Conservation (phyloP, 2,113 vertebrate species). For the Planiliza haematocheilus region DNA sequence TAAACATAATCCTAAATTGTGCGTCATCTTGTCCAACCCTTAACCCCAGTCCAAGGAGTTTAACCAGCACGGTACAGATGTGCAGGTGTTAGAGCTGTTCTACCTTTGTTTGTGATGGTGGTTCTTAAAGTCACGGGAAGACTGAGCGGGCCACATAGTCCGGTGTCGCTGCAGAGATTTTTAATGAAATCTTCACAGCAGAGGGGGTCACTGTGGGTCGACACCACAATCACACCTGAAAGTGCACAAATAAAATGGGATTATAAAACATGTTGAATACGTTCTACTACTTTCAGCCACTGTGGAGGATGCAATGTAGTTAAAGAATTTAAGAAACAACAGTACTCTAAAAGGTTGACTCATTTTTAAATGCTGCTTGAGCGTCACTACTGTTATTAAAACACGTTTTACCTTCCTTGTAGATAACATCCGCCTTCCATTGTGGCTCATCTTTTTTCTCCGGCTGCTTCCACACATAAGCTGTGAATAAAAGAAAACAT, state of each 20-base stretch:
- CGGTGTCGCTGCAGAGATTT: neutral
- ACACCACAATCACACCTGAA: too few relatives aligned
- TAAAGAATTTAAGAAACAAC: too few relatives aligned
- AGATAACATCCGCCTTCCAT: conserved; percentile 10
- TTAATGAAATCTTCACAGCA: too few relatives aligned
- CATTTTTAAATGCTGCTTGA: too few relatives aligned
- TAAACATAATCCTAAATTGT: too few relatives aligned
- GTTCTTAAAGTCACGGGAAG: neutral
- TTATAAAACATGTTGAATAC: neutral
- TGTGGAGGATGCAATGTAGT: too few relatives aligned
- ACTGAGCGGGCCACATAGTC: neutral
- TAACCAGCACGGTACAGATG: neutral
- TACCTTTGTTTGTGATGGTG: conserved; percentile 13
- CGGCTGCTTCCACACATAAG: conserved; percentile 8
- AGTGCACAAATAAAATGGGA: neutral
- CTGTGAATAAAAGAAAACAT: conserved; percentile 19
- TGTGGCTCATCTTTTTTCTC: neutral
- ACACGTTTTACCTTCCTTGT: conserved; percentile 33
- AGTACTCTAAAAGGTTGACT: too few relatives aligned
- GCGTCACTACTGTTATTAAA: neutral
- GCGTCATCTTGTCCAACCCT: too few relatives aligned
- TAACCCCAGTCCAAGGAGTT: too few relatives aligned
- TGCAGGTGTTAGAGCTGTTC: neutral
- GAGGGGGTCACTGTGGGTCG: too few relatives aligned
- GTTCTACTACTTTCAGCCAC: neutral